phyloP scores from a whole-genome alignment of 2,797 vertebrate species.

The Tadarida brasiliensis region DNA sequence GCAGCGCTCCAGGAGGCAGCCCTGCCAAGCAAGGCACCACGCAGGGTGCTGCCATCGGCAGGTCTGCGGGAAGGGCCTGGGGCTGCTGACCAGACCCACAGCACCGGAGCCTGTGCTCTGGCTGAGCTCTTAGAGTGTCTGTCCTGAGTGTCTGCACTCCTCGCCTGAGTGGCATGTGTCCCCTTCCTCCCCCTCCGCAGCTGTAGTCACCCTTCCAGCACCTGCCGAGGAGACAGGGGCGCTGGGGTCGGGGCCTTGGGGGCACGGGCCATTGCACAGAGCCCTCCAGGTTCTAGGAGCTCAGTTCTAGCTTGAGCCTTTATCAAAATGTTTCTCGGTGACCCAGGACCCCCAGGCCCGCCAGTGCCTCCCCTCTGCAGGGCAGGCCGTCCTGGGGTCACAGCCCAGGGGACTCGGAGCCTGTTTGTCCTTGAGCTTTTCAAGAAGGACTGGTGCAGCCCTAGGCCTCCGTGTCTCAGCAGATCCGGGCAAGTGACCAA shows the following conservation, averaged over 20 bases:
- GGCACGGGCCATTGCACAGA: background rate
- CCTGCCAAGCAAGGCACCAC: too few species aligned
- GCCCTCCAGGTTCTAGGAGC: background rate
- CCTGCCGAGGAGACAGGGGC: background rate
- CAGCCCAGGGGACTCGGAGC: background rate
- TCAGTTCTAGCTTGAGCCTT: background rate
- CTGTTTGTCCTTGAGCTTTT: too few species aligned
- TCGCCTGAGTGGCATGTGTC: background rate
- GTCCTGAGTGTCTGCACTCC: background rate
- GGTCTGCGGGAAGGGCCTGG: too few species aligned
- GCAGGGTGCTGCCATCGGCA: too few species aligned
- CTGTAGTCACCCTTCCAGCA: background rate
- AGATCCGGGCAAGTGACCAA: too few species aligned
- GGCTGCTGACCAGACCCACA: too few species aligned
- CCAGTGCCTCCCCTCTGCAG: background rate
- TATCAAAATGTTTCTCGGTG: background rate
- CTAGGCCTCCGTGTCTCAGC: too few species aligned
- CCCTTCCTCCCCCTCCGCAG: background rate
- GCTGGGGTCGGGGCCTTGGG: background rate
- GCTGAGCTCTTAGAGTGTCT: background rate
- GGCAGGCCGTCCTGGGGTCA: background rate
- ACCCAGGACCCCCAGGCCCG: background rate
- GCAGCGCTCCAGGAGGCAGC: too few species aligned
- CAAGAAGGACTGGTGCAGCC: too few species aligned
- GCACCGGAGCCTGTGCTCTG: too few species aligned